Percentiles rank a stretch among this genome's conserved stretches.
These are phyloP conservation scores for Uria lomvia DNA, from an alignment of 2,113 vertebrate genomes.

Conservation along the genomic window DNA sequence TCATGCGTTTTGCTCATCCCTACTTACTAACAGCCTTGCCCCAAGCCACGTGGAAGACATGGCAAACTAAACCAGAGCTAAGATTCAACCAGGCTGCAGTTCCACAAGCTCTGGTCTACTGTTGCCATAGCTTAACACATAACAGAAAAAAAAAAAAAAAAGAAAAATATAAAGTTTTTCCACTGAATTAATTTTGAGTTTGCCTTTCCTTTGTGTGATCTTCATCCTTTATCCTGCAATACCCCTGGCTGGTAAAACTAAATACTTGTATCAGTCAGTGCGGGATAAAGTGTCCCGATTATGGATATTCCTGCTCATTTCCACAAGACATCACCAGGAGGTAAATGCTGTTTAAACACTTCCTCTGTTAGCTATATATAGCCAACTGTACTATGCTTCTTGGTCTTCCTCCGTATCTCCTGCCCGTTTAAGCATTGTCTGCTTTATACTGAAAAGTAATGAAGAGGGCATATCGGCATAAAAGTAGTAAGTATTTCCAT, in stretches of 20 bases:
- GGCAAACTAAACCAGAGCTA: background rate
- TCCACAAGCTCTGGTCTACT: background rate
- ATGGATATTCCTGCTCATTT: background rate
- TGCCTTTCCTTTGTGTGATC: background rate
- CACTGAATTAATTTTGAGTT: background rate
- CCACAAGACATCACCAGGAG: background rate
- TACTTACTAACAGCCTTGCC: background rate
- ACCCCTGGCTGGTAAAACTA: background rate
- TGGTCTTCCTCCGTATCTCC: background rate
- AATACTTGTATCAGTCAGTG: background rate
- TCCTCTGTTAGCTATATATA: background rate
- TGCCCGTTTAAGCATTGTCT: background rate
- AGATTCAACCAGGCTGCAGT: background rate
- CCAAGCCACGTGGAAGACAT: accelerated
- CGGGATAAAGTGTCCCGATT: background rate
- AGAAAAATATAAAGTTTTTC: background rate
- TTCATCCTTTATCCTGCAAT: background rate
- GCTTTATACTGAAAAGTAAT: background rate
- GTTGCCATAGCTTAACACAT: background rate
- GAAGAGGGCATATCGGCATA: background rate
- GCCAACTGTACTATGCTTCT: background rate
- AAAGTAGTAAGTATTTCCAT: background rate
- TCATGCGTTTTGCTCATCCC: background rate
- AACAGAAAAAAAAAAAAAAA: background rate
- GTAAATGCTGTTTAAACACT: background rate